Conservation (phyloP, 2,113 vertebrate genomes). For the Xenopus borealis region DNA sequence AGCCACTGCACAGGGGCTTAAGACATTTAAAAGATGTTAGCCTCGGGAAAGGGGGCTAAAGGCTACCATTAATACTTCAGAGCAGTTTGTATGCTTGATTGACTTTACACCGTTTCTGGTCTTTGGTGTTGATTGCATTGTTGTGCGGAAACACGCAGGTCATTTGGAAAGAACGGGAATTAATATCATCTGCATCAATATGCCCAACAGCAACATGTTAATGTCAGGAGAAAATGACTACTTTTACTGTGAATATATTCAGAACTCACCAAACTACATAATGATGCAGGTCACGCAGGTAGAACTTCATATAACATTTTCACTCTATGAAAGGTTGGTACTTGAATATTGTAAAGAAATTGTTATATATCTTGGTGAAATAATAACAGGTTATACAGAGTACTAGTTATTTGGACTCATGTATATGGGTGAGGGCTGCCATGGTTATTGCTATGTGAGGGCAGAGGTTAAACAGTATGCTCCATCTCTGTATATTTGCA, state of each 20-base stretch:
- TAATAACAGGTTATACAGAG: too few relatives aligned
- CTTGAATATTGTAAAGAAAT: too few relatives aligned
- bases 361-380: too few relatives aligned
- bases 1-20: slow-evolving; percentile 54
- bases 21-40: slow-evolving; percentile 59
- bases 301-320: too few relatives aligned
- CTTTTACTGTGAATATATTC: slow-evolving; percentile 79
- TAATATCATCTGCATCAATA: slow-evolving; percentile 78
- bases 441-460: too few relatives aligned
- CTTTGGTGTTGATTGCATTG: slow-evolving; percentile 96
- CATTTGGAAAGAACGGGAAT: slow-evolving; percentile 77
- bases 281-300: slow-evolving; percentile 51
- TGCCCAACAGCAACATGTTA: slow-evolving; percentile 95
- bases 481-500: too few relatives aligned
- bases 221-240: slow-evolving; percentile 98
- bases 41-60: slow-evolving; percentile 64
- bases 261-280: slow-evolving; percentile 60
- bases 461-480: too few relatives aligned
- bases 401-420: too few relatives aligned
- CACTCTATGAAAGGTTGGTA: too few relatives aligned
- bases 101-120: slow-evolving; percentile 94
- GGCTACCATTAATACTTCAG: slow-evolving; percentile 60
- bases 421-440: too few relatives aligned
- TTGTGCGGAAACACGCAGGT: slow-evolving; percentile 88
- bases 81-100: slow-evolving; percentile 84